Percentiles rank a stretch among this genome's conserved stretches.
These are phyloP conservation scores for Vanessa cardui DNA, from an alignment of 2,888 invertebrate species.

Conservation along the genomic window DNA sequence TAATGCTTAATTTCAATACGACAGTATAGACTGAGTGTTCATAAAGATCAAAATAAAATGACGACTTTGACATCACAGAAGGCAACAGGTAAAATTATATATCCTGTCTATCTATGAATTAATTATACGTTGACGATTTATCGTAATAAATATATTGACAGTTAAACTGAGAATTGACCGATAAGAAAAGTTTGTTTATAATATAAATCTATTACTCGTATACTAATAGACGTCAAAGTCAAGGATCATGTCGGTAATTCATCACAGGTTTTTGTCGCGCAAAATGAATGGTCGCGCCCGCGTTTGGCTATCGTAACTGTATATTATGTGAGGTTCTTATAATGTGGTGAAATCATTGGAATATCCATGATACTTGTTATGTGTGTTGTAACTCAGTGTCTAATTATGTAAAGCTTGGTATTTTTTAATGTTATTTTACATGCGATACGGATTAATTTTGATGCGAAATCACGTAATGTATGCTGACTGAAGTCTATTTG, in stretches of 20 bases:
- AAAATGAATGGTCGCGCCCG: constrained; percentile 55
- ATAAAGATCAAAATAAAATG: neutral
- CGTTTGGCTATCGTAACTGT: constrained; percentile 62
- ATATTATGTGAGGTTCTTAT: constrained; percentile 53
- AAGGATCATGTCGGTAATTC: constrained; percentile 62
- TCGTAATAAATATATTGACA: neutral
- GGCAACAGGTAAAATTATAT: neutral
- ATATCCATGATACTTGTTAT: constrained; percentile 41
- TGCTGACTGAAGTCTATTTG: constrained; percentile 32
- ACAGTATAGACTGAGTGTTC: neutral
- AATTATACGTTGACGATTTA: neutral
- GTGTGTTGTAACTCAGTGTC: constrained; percentile 46
- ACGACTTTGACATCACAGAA: neutral
- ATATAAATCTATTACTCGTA: constrained; percentile 17
- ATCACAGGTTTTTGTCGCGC: constrained; percentile 71
- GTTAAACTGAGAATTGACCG: constrained; percentile 7
- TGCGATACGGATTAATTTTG: constrained; percentile 10
- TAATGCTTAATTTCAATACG: neutral
- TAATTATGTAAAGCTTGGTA: constrained; percentile 34
- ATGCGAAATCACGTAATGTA: constrained; percentile 13
- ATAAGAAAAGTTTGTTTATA: neutral
- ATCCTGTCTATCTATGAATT: neutral
- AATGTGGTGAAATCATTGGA: constrained; percentile 40
- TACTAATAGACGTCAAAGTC: constrained; percentile 56
- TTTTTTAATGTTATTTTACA: neutral